Base-by-base conservation (phyloP, 2,888 invertebrate species). In the Limnephilus rhombicus region DNA sequence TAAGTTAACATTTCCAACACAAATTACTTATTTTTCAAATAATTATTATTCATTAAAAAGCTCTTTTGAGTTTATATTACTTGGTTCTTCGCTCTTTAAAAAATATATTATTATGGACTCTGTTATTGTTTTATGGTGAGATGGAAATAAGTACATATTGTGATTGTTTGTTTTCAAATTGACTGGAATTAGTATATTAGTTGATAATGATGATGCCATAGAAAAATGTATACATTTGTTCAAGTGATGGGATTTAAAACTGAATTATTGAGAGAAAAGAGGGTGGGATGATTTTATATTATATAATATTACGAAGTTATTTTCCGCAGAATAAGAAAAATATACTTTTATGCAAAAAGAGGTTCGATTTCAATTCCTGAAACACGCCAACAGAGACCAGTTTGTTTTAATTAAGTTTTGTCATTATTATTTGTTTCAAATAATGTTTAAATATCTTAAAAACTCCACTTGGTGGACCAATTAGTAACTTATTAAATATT, bases 401-500 rank as follows among this genome's bases (percentile, higher is more conserved):
- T 45, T 45, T 90, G 45, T 90, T 83, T 68, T n/a, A 68, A 68
- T 68, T 68, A 68, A 68, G 68, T n/a, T 68, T n/a, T 29, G 81
- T 31, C 53, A 49, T 49, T 83, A 34, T 18, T 86, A 86, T 86
- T 86, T n/a, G 13, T 86, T 41, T 68, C 34, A 83, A 83, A 83
- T 83, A 45, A 86, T 86, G n/a, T 41, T 89, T 81, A 89, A n/a
- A 83, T 87, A 87, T 80, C 41, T 80, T 89, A 85, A 82, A 89
- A 91, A 68, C 81, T 93, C 92, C 92, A 93, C 93, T 92, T 89
- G 91, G 92, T 93, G 93, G 93, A 92, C 90, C 85, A 92, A 88
- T 29, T 87, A 90, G 31, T 85, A 68, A 24, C 91, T 92, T 93
- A 91, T 86, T 68, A 82, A 37, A 89, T 91, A 92, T 91, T 93